Percentiles rank a stretch among this genome's conserved stretches.
Conservation (phyloP, 1,140 invertebrate species). For the Armadillidium nasatum region DNA sequence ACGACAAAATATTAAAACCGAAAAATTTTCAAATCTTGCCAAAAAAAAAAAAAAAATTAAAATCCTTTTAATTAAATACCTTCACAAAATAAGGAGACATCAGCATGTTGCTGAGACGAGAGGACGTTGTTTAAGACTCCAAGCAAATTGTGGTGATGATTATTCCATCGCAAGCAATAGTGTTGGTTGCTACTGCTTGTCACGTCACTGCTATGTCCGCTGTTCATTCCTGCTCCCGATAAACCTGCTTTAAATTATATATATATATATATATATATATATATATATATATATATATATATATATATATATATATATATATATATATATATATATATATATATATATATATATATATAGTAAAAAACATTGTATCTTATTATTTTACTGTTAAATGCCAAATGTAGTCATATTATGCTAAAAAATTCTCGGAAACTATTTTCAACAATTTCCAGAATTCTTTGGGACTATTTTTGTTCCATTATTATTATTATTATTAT, state of each 20-base stretch:
- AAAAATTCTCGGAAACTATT: too few relatives aligned
- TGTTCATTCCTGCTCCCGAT: slow-evolving; percentile 10
- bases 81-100: slow-evolving; percentile 86
- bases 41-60: too few relatives aligned
- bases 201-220: slow-evolving; percentile 28
- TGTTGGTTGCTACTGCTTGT: slow-evolving; percentile 57
- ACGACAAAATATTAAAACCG: too few relatives aligned
- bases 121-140: slow-evolving; percentile 84
- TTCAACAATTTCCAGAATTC: too few relatives aligned
- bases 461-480: too few relatives aligned
- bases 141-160: slow-evolving; percentile 81
- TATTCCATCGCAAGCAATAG: slow-evolving; percentile 85
- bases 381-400: too few relatives aligned
- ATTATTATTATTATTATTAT: too few relatives aligned
- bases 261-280: slow-evolving; percentile 5
- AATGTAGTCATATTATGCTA: too few relatives aligned
- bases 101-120: slow-evolving; percentile 84
- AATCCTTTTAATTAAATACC: too few relatives aligned
- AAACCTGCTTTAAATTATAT: neutral
- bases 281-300: slow-evolving; percentile 15
- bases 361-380: neutral
- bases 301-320: slow-evolving; percentile 13
- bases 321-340: slow-evolving; percentile 9
- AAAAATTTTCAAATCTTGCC: too few relatives aligned
- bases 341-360: neutral